These are phyloP conservation scores for Ptiloglossa arizonensis DNA, from an alignment of 1,140 invertebrate genomes.

Conservation along the genomic window DNA sequence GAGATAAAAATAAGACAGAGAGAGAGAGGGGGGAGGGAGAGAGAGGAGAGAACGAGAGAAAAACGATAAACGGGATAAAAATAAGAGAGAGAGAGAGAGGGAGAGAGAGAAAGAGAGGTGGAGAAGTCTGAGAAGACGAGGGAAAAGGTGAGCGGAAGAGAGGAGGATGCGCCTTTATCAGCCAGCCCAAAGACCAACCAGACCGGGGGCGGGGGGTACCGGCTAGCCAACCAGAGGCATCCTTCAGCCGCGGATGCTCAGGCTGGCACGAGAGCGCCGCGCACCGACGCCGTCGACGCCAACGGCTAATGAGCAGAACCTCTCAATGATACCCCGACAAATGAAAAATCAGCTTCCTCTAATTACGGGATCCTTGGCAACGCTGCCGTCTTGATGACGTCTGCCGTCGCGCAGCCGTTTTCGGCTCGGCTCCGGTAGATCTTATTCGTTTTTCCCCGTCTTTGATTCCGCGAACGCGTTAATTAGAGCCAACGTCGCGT, in stretches of 20 bases:
- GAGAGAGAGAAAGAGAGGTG: constrained; percentile 12
- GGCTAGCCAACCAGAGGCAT: constrained; percentile 59
- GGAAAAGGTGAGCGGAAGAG: constrained; percentile 26
- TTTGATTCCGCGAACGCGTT: constrained; percentile 35
- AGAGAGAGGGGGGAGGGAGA: too few species aligned
- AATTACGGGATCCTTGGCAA: constrained; percentile 60
- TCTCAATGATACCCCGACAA: constrained; percentile 56
- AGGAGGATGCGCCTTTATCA: constrained; percentile 69
- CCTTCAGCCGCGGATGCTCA: constrained; percentile 45
- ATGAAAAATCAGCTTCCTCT: constrained; percentile 67
- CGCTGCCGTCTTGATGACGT: constrained; percentile 50
- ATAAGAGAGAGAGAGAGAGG: too few species aligned
- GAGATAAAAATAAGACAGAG: too few species aligned
- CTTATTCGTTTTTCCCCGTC: constrained; percentile 46
- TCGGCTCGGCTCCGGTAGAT: constrained; percentile 24
- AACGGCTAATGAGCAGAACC: constrained; percentile 59
- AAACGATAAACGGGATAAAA: too few species aligned
- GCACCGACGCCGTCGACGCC: constrained; percentile 39
- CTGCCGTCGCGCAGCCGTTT: constrained; percentile 41
- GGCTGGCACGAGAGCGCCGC: constrained; percentile 23
- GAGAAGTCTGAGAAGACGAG: constrained; percentile 30
- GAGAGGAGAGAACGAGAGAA: too few species aligned
- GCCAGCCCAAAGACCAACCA: constrained; percentile 59
- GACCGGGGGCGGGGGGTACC: constrained; percentile 41
- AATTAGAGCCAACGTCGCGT: constrained; percentile 30